Conservation (phyloP, 2,113 vertebrate species). For the Pachyramphus minor region DNA sequence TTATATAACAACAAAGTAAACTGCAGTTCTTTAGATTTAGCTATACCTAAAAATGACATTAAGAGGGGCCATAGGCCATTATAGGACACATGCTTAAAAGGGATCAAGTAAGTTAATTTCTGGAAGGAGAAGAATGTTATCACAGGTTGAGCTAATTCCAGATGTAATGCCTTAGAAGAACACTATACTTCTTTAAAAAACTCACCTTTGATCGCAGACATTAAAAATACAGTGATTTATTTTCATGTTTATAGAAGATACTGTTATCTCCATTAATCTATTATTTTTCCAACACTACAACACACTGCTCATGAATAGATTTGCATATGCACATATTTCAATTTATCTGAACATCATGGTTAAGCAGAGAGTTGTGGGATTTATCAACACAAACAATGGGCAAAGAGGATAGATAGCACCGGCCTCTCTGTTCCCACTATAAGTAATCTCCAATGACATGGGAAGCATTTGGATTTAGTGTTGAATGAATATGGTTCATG, state of each 20-base stretch:
- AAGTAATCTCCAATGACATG: neutral
- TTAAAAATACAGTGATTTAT: neutral
- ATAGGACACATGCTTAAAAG: neutral
- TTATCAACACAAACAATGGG: neutral
- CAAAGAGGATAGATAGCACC: neutral
- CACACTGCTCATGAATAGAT: neutral
- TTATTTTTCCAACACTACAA: neutral
- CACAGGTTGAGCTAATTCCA: neutral
- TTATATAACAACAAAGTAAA: constrained; percentile 33
- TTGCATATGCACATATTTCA: neutral
- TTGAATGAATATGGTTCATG: neutral
- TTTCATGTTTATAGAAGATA: neutral
- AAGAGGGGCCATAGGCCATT: neutral
- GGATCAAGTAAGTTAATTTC: neutral
- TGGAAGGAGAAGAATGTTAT: neutral
- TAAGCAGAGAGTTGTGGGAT: neutral
- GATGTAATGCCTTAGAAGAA: neutral
- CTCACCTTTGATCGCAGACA: neutral
- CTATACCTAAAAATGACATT: neutral
- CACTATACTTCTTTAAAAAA: neutral
- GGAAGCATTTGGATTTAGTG: neutral
- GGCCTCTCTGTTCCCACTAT: neutral
- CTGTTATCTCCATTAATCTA: neutral
- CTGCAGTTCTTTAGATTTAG: neutral
- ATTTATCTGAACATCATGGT: neutral